Conservation (phyloP, 2,797 vertebrate genomes). For the Malurus splendens region DNA sequence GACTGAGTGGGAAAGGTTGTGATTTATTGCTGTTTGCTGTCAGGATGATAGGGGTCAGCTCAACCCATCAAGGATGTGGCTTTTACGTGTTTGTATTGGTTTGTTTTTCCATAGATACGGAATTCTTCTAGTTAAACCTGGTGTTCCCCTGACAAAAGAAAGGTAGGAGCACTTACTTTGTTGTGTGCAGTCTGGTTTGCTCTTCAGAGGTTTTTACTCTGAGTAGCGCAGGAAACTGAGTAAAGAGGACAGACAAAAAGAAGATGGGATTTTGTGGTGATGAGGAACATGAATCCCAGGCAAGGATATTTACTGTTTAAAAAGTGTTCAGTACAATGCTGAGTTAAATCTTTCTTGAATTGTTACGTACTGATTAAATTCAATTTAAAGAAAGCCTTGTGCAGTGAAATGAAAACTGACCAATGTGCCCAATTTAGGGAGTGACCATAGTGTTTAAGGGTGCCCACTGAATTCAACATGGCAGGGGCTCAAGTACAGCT, state of each 20-base stretch:
- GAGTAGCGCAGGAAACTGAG: not conserved
- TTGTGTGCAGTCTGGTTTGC: not conserved
- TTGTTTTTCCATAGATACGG: conserved; percentile 65
- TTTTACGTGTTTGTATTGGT: not conserved
- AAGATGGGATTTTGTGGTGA: not conserved
- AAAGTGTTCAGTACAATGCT: not conserved
- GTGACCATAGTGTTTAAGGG: not conserved
- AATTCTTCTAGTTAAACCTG: conserved; percentile 70
- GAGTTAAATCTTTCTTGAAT: not conserved
- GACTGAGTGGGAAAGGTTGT: not conserved
- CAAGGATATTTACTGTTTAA: not conserved
- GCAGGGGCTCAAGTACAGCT: not conserved
- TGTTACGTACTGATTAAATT: not conserved
- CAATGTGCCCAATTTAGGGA: not conserved
- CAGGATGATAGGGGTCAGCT: not conserved
- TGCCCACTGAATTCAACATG: not conserved
- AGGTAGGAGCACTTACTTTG: conserved; percentile 55
- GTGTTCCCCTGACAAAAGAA: conserved; percentile 61
- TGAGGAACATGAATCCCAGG: not conserved
- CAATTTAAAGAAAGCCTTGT: not conserved
- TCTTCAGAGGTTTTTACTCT: not conserved
- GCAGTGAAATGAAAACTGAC: not conserved
- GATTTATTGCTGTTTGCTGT: not conserved
- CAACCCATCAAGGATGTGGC: not conserved
- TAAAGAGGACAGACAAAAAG: not conserved